These are phyloP conservation scores for Kuschelorhynchus macadamiae DNA, from an alignment of 2,888 invertebrate species.

Conservation along the genomic window DNA sequence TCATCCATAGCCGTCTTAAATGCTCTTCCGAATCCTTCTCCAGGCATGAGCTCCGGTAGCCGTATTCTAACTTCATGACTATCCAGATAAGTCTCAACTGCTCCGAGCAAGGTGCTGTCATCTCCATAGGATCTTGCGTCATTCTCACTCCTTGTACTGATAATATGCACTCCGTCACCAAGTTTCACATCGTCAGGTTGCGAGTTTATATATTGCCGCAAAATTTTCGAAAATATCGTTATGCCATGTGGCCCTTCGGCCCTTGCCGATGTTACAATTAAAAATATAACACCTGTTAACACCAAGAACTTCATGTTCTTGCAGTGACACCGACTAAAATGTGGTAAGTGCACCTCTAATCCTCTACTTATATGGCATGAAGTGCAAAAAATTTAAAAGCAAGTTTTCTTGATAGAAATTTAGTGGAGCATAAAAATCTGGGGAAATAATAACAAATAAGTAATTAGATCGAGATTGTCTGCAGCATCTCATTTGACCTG, in stretches of 20 bases:
- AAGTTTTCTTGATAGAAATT: slow-evolving; percentile 62
- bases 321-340: slow-evolving; percentile 54
- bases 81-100: slow-evolving; percentile 78
- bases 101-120: slow-evolving; percentile 72
- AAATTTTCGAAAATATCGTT: slow-evolving; percentile 63
- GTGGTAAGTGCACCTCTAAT: slow-evolving; percentile 50
- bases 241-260: slow-evolving; percentile 60
- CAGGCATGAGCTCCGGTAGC: slow-evolving; percentile 78
- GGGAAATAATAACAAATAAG: slow-evolving; percentile 62
- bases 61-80: slow-evolving; percentile 82
- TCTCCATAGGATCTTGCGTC: slow-evolving; percentile 70
- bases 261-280: slow-evolving; percentile 44
- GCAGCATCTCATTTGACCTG: slow-evolving; percentile 59
- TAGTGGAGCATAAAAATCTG: slow-evolving; percentile 68
- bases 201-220: slow-evolving; percentile 72
- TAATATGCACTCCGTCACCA: slow-evolving; percentile 76
- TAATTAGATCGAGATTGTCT: slow-evolving; percentile 60
- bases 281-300: slow-evolving; percentile 55
- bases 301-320: slow-evolving; percentile 63
- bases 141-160: slow-evolving; percentile 71
- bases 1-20: slow-evolving; percentile 74
- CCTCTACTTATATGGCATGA: slow-evolving; percentile 54
- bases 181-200: slow-evolving; percentile 73
- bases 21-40: slow-evolving; percentile 71
- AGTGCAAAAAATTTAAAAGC: slow-evolving; percentile 55